phyloP scores from a whole-genome alignment of 2,888 invertebrate species.

The Trichogramma dendrolimi region DNA sequence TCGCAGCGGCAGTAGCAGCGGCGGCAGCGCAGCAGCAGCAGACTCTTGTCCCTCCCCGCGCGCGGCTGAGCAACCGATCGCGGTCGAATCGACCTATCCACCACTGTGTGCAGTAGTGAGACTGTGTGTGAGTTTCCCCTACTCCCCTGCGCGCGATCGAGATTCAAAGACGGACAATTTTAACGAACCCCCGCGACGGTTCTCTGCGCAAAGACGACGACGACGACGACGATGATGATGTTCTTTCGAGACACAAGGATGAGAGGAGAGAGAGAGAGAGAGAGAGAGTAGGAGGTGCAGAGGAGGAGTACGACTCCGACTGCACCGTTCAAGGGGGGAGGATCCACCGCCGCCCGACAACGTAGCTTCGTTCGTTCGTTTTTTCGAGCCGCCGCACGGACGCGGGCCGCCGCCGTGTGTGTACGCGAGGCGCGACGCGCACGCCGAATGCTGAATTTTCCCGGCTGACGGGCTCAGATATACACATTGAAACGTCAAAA shows the following conservation, averaged over 20 bases:
- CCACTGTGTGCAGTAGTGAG: neutral
- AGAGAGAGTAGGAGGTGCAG: conserved; percentile 15
- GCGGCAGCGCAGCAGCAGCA: conserved; percentile 18
- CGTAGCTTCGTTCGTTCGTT: neutral
- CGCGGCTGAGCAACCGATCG: neutral
- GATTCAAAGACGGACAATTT: conserved; percentile 7
- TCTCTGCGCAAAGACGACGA: conserved; percentile 6
- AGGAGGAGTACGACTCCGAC: neutral
- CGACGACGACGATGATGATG: neutral
- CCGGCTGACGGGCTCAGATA: no score
- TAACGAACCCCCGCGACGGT: conserved; percentile 21
- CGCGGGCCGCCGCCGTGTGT: conserved; percentile 18
- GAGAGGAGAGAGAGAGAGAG: conserved; percentile 7
- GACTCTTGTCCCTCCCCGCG: neutral
- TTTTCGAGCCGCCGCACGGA: conserved; percentile 13
- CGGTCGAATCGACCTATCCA: neutral
- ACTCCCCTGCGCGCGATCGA: conserved; percentile 10
- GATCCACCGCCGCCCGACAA: neutral
- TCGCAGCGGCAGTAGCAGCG: conserved; percentile 32
- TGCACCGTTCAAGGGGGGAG: neutral
- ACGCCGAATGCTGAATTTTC: no score
- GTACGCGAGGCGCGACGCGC: no score
- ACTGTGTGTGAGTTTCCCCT: conserved; percentile 17
- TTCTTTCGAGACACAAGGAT: neutral
- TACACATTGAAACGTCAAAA: no score